These are phyloP conservation scores for Melanotus villosus DNA, from an alignment of 2,888 invertebrate genomes.

Conservation along the genomic window DNA sequence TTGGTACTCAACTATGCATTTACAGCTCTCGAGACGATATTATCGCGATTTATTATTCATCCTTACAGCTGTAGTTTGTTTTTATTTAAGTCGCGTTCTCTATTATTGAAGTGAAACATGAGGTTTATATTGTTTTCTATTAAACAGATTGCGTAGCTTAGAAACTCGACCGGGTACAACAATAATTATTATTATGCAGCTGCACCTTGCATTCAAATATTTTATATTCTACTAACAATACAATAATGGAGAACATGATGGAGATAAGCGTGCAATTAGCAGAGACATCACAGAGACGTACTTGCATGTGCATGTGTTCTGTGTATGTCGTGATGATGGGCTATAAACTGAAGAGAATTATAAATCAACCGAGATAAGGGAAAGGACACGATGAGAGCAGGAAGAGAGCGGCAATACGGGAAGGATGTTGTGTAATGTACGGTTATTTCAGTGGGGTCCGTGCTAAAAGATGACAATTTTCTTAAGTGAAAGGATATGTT, in stretches of 20 bases:
- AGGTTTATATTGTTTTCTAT: conserved; percentile 19
- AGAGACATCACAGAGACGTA: conserved; percentile 27
- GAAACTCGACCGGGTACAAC: neutral
- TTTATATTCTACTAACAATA: neutral
- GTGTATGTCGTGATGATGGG: conserved; percentile 41
- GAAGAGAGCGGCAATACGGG: conserved; percentile 52
- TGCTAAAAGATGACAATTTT: conserved; percentile 14
- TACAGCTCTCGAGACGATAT: conserved; percentile 60
- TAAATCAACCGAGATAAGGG: conserved; percentile 43
- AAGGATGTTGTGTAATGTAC: conserved; percentile 52
- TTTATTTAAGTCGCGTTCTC: conserved; percentile 22
- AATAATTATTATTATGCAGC: conserved; percentile 9
- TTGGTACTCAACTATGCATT: conserved; percentile 57
- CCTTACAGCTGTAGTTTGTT: conserved; percentile 37
- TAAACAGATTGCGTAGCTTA: conserved; percentile 9
- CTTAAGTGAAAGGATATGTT: neutral
- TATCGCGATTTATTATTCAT: conserved; percentile 58
- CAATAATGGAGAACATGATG: conserved; percentile 15
- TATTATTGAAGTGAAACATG: conserved; percentile 2
- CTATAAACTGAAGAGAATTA: conserved; percentile 37
- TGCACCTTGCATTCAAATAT: neutral
- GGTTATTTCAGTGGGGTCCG: conserved; percentile 29
- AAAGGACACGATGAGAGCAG: conserved; percentile 44
- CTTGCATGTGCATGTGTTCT: conserved; percentile 32
- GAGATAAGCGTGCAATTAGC: conserved; percentile 31